Base-by-base conservation (phyloP, 92 coral and sea anemone species). In the Virgularia gustaviana region DNA sequence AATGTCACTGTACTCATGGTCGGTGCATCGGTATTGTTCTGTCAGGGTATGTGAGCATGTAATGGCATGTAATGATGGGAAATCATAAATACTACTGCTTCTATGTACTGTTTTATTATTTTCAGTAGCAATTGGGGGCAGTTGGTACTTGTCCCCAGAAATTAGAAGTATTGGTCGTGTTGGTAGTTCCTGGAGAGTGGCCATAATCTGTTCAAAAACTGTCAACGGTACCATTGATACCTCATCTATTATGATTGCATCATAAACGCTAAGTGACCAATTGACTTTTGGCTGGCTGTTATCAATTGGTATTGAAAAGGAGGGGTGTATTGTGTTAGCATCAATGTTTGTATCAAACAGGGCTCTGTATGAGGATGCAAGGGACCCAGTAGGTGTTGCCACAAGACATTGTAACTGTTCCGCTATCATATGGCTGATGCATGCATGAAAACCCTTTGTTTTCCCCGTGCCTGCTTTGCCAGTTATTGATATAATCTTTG, bases 351-450 rank as follows among this genome's bases (percentile, higher is more conserved):
- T 65, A 3, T 29, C 27, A 25, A 80, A 49, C 22, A n/a, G 35
- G 16, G 12, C 37, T n/a, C 38, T 13, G 18, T 80, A 80, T 0
- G 35, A 0, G 0, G 54, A 24, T 11, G 44, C 16, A 0, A 73
- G 44, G 13, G 63, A 28, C 16, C 76, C 85, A 0, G 70, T 80
- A 5, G 85, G 85, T 10, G 85, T 55, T n/a, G 75, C 75, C 0
- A 64, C 49, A 0, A 28, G 9, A 0, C 61, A 73, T 9, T 27
- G 13, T 19, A 65, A 62, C 0, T 64, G 25, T 5, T 64, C 22
- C 0, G 20, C 39, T 16, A 80, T 9, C 0, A 54, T 45, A 12
- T 3, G 3, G 0, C 15, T 6, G 0, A 74, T 56, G 4, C 19
- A 47, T 9, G 24, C 9, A 10, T 34, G 27, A 0, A 81, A 22